Evolutionary conservation across 1,140 invertebrate genomes (phyloP), one percentile per base, ranked within the genome.

Genomic region (Mactra quadrangularis): DNA sequence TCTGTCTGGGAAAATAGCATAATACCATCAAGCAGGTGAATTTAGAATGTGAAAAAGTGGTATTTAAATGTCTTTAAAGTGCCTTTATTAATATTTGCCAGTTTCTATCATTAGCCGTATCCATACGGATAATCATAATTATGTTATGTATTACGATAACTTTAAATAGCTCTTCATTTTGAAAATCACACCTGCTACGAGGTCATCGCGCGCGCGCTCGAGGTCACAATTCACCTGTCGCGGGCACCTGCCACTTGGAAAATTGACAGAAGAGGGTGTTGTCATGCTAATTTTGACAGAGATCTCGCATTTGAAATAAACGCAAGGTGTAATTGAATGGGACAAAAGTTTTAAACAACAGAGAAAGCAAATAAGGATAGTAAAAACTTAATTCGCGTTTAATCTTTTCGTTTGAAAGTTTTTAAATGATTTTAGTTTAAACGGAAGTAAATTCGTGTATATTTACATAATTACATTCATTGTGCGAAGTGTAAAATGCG

Each of bases 191-290:
- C 64, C 64, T 68, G 64, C 64, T 50, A 33, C 35, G 33, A 31
- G 35, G 70, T 47, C 53, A 47, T 57, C 55, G 45, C 17, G 47
- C 27, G 47, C 47, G 29, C 47, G 47, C 47, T n/a, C 33, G 35
- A 41, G 52, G 70, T 59, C 53, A 74, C 70, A 38, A 55, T 74
- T 59, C 70, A 74, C 70, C 70, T 74, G 70, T 59, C 52, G 55
- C 70, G 53, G 33, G 55, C 70, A 74, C 70, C 70, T 74, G 70
- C 70, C 33, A 25, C 15, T 22, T n/a, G 2, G 45, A 25, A 35
- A 45, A 64, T 22, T 35, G 60, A 38, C 60, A 38, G 41, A 68
- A 68, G 45, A 19, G 45, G 64, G 64, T 41, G 64, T 68, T 68
- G 45, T 68, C 47, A 68, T 68, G 64, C 11, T 68, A 68, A 68